Evolutionary conservation across 2,888 invertebrate genomes (phyloP).

Genomic region (Theristus sp.): DNA sequence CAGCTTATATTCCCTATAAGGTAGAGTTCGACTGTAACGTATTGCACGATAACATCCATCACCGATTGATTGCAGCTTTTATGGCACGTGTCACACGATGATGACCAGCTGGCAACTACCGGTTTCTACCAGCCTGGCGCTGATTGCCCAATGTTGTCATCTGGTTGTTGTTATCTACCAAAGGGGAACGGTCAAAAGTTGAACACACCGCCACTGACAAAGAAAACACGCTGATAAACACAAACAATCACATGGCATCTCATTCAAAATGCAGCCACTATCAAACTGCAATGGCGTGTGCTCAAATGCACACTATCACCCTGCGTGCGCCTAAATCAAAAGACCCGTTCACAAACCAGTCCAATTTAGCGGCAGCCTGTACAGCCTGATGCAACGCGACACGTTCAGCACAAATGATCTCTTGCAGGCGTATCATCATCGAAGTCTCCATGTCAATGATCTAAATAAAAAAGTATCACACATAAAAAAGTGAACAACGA

Average conservation of each 20-base stretch:
- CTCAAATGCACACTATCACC: background rate
- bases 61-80: too few species aligned
- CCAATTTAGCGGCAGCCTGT: conserved; percentile 46
- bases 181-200: too few species aligned
- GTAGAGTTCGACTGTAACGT: too few species aligned
- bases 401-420: conserved; percentile 44
- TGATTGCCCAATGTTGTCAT: too few species aligned
- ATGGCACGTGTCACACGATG: too few species aligned
- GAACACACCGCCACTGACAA: background rate
- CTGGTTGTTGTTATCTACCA: too few species aligned
- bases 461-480: conserved; percentile 1
- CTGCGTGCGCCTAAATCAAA: conserved; percentile 2
- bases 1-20: too few species aligned
- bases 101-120: too few species aligned
- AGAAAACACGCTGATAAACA: background rate
- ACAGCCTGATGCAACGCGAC: conserved; percentile 41
- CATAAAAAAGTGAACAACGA: too few species aligned
- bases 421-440: conserved; percentile 47
- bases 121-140: too few species aligned
- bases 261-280: background rate
- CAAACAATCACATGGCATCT: background rate
- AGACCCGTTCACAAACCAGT: conserved; percentile 41
- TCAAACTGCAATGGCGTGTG: too few species aligned
- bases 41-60: too few species aligned
- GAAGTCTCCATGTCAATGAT: conserved; percentile 58